Conservation (phyloP, 2,113 vertebrate species). For the Lophura nycthemera region DNA sequence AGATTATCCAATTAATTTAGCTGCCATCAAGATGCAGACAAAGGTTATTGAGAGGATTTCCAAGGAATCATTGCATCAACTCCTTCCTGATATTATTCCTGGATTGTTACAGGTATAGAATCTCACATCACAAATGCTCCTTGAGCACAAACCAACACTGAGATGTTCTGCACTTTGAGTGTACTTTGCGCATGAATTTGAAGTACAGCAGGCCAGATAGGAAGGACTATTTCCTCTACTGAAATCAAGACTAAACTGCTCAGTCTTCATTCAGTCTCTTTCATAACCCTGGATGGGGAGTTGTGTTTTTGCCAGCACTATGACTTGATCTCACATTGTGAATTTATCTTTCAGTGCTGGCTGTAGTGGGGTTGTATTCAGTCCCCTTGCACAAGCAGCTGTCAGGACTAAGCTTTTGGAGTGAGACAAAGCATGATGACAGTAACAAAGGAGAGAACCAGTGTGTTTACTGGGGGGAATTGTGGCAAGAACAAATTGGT, state of each 20-base stretch:
- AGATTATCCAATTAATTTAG: slow-evolving; percentile 98
- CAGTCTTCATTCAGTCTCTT: background rate
- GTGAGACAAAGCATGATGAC: background rate
- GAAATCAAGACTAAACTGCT: background rate
- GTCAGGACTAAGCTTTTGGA: background rate
- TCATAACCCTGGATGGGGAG: slow-evolving; percentile 12
- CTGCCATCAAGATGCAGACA: slow-evolving; percentile 99
- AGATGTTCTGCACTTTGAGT: background rate
- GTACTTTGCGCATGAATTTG: background rate
- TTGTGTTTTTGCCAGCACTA: background rate
- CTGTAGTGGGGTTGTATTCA: background rate
- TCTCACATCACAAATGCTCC: background rate
- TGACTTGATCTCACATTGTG: background rate
- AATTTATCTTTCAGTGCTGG: background rate
- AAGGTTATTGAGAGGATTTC: slow-evolving; percentile 96
- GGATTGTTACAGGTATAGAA: slow-evolving; percentile 91
- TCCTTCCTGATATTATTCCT: slow-evolving; percentile 95
- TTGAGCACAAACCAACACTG: background rate
- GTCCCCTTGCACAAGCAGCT: background rate
- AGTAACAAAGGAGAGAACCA: background rate
- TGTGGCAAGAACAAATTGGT: background rate
- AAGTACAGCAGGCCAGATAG: background rate
- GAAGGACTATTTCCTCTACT: background rate
- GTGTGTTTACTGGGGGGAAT: background rate
- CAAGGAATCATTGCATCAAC: slow-evolving; percentile 90